phyloP scores from a whole-genome alignment of 1,140 invertebrate species.

The Drosophila prosaltans region DNA sequence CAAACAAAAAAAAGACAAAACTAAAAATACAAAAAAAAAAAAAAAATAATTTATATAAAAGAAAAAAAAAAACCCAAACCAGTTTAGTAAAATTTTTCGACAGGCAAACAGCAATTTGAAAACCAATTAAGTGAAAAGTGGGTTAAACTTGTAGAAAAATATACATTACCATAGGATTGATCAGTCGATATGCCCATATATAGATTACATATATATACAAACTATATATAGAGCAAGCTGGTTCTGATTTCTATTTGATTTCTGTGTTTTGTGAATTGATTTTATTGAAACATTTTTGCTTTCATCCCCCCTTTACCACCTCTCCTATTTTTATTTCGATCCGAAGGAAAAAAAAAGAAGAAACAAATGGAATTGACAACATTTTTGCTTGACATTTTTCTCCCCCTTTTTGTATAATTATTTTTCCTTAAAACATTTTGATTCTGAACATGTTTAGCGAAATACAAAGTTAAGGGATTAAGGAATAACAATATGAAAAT shows the following conservation, averaged over 20 bases:
- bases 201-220: conserved; percentile 34
- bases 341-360: neutral
- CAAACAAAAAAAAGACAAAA: conserved; percentile 31
- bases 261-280: conserved; percentile 37
- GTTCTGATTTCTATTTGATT: conserved; percentile 42
- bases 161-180: conserved; percentile 68
- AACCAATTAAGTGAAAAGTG: conserved; percentile 33
- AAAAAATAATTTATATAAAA: conserved; percentile 52
- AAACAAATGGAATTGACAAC: conserved; percentile 71
- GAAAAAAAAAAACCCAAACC: conserved; percentile 57
- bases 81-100: conserved; percentile 81
- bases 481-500: conserved; percentile 40
- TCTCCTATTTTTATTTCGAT: conserved; percentile 13
- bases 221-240: conserved; percentile 40
- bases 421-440: conserved; percentile 14
- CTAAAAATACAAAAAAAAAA: conserved; percentile 36
- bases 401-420: conserved; percentile 19
- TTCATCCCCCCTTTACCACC: conserved; percentile 9
- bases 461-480: conserved; percentile 55
- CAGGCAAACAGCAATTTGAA: conserved; percentile 45
- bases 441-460: conserved; percentile 32
- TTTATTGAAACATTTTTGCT: conserved; percentile 45
- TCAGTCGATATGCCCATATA: conserved; percentile 59
- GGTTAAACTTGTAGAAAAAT: conserved; percentile 74
- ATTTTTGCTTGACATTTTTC: conserved; percentile 28